Percentiles rank a stretch among this genome's conserved stretches.
phyloP scores from a whole-genome alignment of 2,113 vertebrate species.

The Australoheros scitulus region DNA sequence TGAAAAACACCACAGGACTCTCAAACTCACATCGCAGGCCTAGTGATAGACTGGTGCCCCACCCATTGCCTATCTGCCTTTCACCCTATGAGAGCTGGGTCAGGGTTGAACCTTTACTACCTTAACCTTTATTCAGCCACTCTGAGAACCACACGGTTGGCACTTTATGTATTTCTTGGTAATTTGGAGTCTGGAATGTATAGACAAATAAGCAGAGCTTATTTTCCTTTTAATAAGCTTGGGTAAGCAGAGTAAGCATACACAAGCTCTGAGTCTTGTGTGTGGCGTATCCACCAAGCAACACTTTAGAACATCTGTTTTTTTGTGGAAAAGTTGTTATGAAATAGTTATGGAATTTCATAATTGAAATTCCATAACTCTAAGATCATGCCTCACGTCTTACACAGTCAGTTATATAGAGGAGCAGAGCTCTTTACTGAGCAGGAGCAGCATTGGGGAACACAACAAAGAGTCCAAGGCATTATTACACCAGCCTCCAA shows the following conservation, averaged over 20 bases:
- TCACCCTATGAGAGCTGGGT: too few relatives aligned
- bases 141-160: too few relatives aligned
- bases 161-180: not conserved
- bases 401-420: too few relatives aligned
- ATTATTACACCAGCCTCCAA: not conserved
- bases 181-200: not conserved
- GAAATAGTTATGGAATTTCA: too few relatives aligned
- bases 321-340: too few relatives aligned
- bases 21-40: not conserved
- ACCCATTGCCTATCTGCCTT: not conserved
- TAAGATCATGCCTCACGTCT: too few relatives aligned
- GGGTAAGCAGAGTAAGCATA: not conserved
- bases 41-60: not conserved
- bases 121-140: too few relatives aligned
- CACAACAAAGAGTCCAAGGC: not conserved
- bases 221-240: not conserved
- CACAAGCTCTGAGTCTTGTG: not conserved
- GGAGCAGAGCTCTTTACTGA: too few relatives aligned
- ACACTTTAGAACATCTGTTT: too few relatives aligned
- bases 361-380: too few relatives aligned
- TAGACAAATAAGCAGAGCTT: not conserved
- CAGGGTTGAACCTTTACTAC: too few relatives aligned
- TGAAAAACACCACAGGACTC: not conserved
- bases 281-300: not conserved
- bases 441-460: too few relatives aligned